phyloP scores from a whole-genome alignment of 2,113 vertebrate genomes.

The Entosphenus tridentatus region DNA sequence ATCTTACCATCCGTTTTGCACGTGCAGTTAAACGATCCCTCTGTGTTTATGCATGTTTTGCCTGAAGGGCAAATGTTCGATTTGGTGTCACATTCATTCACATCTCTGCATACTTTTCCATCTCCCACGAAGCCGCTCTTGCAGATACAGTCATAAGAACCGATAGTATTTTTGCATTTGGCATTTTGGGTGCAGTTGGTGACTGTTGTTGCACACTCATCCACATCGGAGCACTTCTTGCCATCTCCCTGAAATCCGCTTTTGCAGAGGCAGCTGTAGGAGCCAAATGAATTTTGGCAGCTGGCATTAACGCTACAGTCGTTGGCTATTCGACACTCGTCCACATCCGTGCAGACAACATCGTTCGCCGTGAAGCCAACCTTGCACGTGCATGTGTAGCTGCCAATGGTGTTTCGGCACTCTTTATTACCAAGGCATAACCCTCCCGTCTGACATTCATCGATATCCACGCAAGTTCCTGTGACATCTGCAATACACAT shows the following conservation, averaged over 20 bases:
- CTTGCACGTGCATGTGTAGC: not conserved
- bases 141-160: no score
- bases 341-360: not conserved
- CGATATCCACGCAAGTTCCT: not conserved
- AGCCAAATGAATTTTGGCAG: not conserved
- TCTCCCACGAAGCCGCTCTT: no score
- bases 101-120: no score
- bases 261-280: slow-evolving; percentile 2
- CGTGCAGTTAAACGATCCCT: no score
- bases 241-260: not conserved
- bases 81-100: no score
- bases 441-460: not conserved
- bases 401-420: not conserved
- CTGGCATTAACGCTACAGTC: not conserved
- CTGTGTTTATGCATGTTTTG: no score
- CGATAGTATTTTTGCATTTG: no score
- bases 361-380: not conserved
- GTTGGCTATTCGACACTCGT: not conserved
- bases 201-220: no score
- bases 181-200: no score
- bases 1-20: no score
- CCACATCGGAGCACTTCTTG: not conserved
- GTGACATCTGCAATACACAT: no score
- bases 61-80: no score
- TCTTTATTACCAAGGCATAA: not conserved